These are phyloP conservation scores for Esox niger DNA, from an alignment of 2,113 vertebrate genomes.

Conservation along the genomic window DNA sequence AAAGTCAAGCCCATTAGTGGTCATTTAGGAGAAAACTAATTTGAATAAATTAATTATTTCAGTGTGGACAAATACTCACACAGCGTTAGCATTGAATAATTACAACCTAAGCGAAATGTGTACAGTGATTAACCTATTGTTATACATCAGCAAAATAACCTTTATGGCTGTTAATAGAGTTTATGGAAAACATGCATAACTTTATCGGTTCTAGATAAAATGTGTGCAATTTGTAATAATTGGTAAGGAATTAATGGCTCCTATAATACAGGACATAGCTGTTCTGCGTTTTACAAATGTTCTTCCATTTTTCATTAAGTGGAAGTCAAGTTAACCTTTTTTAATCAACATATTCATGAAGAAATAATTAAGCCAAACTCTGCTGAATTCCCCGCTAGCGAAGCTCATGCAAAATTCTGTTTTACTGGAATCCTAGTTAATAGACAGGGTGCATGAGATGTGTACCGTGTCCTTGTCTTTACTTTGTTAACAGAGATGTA, in stretches of 20 bases:
- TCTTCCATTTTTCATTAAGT: not conserved
- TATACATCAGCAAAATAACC: not conserved
- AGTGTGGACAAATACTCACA: not conserved
- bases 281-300: not conserved
- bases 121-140: not conserved
- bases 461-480: too few relatives aligned
- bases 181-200: too few relatives aligned
- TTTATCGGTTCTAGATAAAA: not conserved
- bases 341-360: too few relatives aligned
- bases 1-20: not conserved
- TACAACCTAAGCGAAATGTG: not conserved
- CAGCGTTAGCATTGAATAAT: too few relatives aligned
- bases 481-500: too few relatives aligned
- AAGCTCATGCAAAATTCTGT: too few relatives aligned
- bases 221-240: not conserved
- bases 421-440: too few relatives aligned
- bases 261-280: not conserved
- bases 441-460: too few relatives aligned
- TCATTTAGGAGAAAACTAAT: slow-evolving; percentile 2
- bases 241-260: not conserved
- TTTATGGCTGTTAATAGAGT: not conserved
- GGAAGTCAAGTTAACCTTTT: not conserved
- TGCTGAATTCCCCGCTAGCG: too few relatives aligned
- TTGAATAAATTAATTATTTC: not conserved
- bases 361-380: too few relatives aligned